Evolutionary conservation across 2,113 vertebrate species (phyloP).

Genomic region (Romanogobio albipinnatus): DNA sequence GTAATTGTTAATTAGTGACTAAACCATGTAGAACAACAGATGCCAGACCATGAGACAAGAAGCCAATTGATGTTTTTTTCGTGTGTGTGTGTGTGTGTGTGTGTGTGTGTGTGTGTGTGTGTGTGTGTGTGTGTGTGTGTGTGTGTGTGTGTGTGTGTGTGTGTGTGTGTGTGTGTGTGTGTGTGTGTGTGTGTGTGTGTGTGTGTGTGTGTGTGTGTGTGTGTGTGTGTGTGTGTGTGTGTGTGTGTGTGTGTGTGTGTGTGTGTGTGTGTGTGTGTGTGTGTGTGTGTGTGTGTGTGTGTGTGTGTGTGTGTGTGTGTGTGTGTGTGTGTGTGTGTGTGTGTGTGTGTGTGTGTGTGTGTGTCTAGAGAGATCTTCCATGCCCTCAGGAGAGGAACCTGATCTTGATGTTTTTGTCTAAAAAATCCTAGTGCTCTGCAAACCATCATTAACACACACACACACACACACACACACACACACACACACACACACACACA

Average conservation of each 20-base stretch:
- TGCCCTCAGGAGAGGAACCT: constrained; percentile 24
- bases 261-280: neutral
- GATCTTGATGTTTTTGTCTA: constrained; percentile 19
- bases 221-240: neutral
- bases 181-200: neutral
- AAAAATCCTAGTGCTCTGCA: constrained; percentile 11
- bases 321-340: neutral
- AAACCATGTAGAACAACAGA: constrained; percentile 50
- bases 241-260: neutral
- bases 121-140: neutral
- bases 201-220: neutral
- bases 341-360: neutral
- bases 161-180: neutral
- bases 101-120: neutral
- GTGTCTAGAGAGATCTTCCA: neutral
- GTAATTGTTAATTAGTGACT: constrained; percentile 60
- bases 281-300: neutral
- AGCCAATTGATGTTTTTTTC: constrained; percentile 23
- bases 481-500: constrained; percentile 9
- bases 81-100: neutral
- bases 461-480: constrained; percentile 8
- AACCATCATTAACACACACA: neutral
- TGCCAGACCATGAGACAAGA: constrained; percentile 26
- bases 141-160: neutral
- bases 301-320: neutral